A percentile compares a stretch with the other conserved stretches of the same genome.
Conservation (phyloP, 2,797 vertebrate genomes). For the Smutsia temminckii region DNA sequence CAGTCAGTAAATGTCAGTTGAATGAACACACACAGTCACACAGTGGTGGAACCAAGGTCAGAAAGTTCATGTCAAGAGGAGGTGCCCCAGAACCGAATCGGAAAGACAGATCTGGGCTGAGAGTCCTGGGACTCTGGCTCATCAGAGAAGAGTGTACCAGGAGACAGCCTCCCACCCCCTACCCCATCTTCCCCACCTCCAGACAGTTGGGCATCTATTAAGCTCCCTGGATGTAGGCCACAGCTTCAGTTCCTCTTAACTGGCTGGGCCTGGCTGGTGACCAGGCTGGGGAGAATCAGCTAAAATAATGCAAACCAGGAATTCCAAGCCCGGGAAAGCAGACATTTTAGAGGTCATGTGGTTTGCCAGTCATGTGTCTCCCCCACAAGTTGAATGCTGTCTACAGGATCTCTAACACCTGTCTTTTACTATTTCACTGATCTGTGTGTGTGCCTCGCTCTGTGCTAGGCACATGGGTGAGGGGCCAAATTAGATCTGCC, state of each 20-base stretch:
- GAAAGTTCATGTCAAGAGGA: background rate
- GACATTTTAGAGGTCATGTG: background rate
- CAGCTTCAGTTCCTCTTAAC: background rate
- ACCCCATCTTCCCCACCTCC: background rate
- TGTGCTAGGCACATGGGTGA: background rate
- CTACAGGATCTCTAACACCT: background rate
- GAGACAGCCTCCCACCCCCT: background rate
- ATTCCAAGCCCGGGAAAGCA: background rate
- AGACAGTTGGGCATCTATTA: background rate
- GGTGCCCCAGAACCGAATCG: background rate
- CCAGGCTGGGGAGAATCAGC: background rate
- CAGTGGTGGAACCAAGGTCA: background rate
- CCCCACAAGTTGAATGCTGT: background rate
- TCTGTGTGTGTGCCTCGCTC: background rate
- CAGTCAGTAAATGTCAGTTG: background rate
- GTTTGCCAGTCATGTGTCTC: background rate
- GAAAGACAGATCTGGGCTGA: background rate
- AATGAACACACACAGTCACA: background rate
- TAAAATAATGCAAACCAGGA: constrained; percentile 37
- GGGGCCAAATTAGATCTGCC: background rate
- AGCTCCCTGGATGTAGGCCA: background rate
- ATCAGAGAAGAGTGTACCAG: background rate
- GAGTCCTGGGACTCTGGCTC: background rate
- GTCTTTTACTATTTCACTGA: background rate
- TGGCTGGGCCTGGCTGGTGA: background rate